Conservation (phyloP, 2,888 invertebrate species). For the Xanthostigma xanthostigma region DNA sequence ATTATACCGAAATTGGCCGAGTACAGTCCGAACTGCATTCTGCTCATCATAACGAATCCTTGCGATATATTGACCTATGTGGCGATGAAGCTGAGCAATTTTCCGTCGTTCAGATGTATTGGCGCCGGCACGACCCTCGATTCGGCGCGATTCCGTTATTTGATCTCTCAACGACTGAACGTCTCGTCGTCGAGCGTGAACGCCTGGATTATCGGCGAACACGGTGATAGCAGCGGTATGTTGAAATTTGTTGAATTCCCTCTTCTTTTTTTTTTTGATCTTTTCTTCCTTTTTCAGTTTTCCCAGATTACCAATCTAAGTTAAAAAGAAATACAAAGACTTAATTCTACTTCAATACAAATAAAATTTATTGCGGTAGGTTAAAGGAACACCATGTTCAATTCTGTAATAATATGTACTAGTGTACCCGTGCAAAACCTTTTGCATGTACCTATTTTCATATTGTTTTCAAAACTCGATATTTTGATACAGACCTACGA, state of each 20-base stretch:
- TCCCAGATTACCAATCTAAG: no score
- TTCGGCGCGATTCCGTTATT: slow-evolving; percentile 40
- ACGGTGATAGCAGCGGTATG: slow-evolving; percentile 44
- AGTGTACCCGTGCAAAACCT: no score
- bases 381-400: no score
- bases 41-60: slow-evolving; percentile 40
- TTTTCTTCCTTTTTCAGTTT: no score
- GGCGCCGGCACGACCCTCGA: slow-evolving; percentile 50
- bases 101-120: slow-evolving; percentile 41
- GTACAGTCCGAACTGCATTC: slow-evolving; percentile 40
- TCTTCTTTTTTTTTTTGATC: neutral
- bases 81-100: slow-evolving; percentile 47
- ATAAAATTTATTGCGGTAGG: no score
- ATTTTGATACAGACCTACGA: no score
- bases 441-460: no score
- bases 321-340: no score
- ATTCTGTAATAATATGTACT: no score
- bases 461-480: no score
- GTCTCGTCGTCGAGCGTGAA: slow-evolving; percentile 38
- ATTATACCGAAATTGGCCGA: slow-evolving; percentile 41
- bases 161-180: slow-evolving; percentile 38
- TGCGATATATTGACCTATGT: slow-evolving; percentile 44
- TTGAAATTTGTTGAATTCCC: slow-evolving; percentile 8
- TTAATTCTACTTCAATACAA: no score
- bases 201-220: slow-evolving; percentile 50